phyloP scores from a whole-genome alignment of 1,140 invertebrate species.

The Drosophila chauvacae region DNA sequence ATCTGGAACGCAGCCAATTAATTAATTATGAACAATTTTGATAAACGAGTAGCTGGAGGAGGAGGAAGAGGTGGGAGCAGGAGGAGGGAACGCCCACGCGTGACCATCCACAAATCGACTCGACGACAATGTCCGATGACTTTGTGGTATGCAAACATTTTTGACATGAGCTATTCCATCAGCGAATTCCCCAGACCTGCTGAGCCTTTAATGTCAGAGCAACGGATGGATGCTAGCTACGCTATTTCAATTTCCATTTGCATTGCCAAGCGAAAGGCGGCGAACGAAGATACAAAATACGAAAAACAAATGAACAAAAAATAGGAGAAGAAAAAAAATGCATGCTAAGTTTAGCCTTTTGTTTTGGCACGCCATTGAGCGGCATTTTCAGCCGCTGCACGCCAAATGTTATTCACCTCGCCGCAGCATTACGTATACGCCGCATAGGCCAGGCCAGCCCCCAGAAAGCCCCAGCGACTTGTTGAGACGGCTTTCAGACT shows the following conservation, averaged over 20 bases:
- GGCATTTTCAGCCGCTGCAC: constrained; percentile 59
- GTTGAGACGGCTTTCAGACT: constrained; percentile 68
- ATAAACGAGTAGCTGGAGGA: constrained; percentile 60
- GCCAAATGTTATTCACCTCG: constrained; percentile 77
- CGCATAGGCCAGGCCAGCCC: constrained; percentile 24
- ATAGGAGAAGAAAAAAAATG: constrained; percentile 33
- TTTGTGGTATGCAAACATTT: constrained; percentile 60
- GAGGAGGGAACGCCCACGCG: constrained; percentile 54
- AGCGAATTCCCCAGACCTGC: constrained; percentile 8
- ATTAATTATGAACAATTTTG: constrained; percentile 83
- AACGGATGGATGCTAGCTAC: constrained; percentile 57
- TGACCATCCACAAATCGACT: constrained; percentile 44
- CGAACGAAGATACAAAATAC: constrained; percentile 8
- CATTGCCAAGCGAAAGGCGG: constrained; percentile 42
- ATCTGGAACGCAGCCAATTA: constrained; percentile 82
- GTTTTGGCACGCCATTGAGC: constrained; percentile 81
- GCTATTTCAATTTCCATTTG: constrained; percentile 74
- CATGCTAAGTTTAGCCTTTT: constrained; percentile 83
- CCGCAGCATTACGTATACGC: constrained; percentile 73
- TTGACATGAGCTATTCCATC: constrained; percentile 64
- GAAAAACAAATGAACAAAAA: constrained; percentile 22
- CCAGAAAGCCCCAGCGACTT: constrained; percentile 39
- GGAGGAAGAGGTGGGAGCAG: background rate
- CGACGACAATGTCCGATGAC: constrained; percentile 35
- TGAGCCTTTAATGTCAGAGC: constrained; percentile 63